Evolutionary conservation across 1,140 invertebrate species (phyloP).

Genomic region (Sarcophaga bullata): DNA sequence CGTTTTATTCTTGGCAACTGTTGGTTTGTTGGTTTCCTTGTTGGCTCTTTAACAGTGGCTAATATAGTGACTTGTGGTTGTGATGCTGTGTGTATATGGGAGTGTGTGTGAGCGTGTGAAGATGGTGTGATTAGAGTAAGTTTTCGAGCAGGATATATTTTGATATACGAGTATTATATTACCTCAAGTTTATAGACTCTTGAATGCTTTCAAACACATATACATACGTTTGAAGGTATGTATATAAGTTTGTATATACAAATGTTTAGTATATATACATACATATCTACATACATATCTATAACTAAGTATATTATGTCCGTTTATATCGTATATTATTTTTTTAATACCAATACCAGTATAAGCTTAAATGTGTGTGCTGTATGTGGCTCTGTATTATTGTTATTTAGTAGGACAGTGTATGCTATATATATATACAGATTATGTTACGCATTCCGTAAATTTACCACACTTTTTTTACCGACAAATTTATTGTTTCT

Average conservation of each 20-base stretch:
- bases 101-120: neutral
- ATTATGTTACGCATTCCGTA: constrained; percentile 14
- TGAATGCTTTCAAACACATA: neutral
- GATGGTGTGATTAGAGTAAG: constrained; percentile 13
- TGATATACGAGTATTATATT: constrained; percentile 37
- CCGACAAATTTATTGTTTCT: constrained; percentile 37
- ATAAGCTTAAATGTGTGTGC: neutral
- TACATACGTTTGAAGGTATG: neutral
- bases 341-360: too few relatives aligned
- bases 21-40: neutral
- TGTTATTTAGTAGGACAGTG: neutral
- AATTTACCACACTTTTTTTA: constrained; percentile 13
- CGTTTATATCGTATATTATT: too few relatives aligned
- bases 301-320: neutral
- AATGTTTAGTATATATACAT: neutral
- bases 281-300: neutral
- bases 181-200: constrained; percentile 28
- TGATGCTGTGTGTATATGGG: too few relatives aligned
- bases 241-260: neutral
- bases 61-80: constrained; percentile 5
- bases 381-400: neutral
- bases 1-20: neutral
- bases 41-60: constrained; percentile 18
- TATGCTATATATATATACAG: neutral
- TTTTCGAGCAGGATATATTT: constrained; percentile 32